These are phyloP conservation scores for Aleiodes leptofemur DNA, from an alignment of 2,888 invertebrate genomes.

Conservation along the genomic window DNA sequence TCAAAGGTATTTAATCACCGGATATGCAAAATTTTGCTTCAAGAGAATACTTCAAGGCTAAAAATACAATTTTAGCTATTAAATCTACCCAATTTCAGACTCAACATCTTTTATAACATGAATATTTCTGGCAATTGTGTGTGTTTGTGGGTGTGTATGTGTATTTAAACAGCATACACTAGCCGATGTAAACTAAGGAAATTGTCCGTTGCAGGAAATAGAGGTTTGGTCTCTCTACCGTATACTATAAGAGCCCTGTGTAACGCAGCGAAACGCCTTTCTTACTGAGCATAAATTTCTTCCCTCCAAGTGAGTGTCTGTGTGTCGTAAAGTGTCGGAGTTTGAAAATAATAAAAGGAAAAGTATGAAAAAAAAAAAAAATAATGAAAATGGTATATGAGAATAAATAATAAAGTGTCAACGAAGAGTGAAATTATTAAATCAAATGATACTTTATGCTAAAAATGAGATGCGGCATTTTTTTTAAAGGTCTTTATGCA, in stretches of 20 bases:
- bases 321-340: slow-evolving; percentile 42
- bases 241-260: background rate
- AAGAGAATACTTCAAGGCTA: no score
- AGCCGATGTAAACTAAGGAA: slow-evolving; percentile 30
- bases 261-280: slow-evolving; percentile 34
- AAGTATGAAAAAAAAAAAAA: slow-evolving; percentile 29
- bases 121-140: background rate
- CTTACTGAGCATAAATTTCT: no score
- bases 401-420: slow-evolving; percentile 24
- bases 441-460: no score
- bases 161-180: background rate
- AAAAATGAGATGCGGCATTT: background rate
- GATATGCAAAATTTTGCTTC: no score
- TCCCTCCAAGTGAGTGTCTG: no score
- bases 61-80: no score
- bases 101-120: no score
- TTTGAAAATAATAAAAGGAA: slow-evolving; percentile 48
- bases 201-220: slow-evolving; percentile 35
- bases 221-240: background rate
- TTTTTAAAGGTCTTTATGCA: no score
- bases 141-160: no score
- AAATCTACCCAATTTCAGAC: no score
- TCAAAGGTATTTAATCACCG: no score
- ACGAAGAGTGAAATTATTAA: slow-evolving; percentile 12
- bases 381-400: no score